Evolutionary conservation across 1,140 invertebrate genomes (phyloP).

Genomic region (Drosophila ercepeae): DNA sequence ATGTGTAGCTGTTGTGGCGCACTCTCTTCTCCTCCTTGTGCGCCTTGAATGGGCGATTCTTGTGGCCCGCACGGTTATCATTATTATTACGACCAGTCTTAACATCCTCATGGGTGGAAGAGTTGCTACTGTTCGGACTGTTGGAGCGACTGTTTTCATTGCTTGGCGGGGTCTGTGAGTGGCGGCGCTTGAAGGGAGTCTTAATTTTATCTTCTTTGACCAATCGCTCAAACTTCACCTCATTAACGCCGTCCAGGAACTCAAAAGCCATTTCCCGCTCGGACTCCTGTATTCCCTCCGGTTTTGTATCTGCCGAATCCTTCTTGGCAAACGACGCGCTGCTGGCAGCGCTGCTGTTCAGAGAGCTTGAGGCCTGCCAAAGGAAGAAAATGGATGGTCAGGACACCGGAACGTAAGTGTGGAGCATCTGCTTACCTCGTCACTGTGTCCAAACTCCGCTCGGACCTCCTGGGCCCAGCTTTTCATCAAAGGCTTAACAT

Average conservation of each 20-base stretch:
- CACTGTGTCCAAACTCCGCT: slow-evolving; percentile 61
- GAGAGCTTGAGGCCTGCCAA: slow-evolving; percentile 55
- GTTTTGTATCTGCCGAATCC: slow-evolving; percentile 21
- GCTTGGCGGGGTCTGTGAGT: slow-evolving; percentile 70
- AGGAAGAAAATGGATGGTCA: not conserved
- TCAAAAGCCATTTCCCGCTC: slow-evolving; percentile 70
- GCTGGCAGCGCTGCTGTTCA: slow-evolving; percentile 61
- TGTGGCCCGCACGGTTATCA: not conserved
- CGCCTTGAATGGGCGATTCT: slow-evolving; percentile 7
- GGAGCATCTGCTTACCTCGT: slow-evolving; percentile 46
- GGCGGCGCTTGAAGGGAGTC: slow-evolving; percentile 80
- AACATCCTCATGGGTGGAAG: slow-evolving; percentile 40
- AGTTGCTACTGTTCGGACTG: slow-evolving; percentile 69
- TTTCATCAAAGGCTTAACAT: slow-evolving; percentile 48
- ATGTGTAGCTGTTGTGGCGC: slow-evolving; percentile 72
- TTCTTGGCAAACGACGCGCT: slow-evolving; percentile 28
- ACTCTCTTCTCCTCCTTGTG: slow-evolving; percentile 68
- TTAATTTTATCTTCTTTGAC: slow-evolving; percentile 82
- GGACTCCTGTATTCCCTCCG: slow-evolving; percentile 2
- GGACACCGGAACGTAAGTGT: not conserved
- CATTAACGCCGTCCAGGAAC: slow-evolving; percentile 75
- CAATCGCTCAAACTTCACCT: slow-evolving; percentile 78
- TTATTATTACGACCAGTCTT: slow-evolving; percentile 4
- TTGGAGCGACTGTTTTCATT: slow-evolving; percentile 67
- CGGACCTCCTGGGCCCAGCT: slow-evolving; percentile 73